Evolutionary conservation across 30 jellyfish, hydroid and myxozoan genomes (phyloP).

Genomic region (Aurelia sp.): DNA sequence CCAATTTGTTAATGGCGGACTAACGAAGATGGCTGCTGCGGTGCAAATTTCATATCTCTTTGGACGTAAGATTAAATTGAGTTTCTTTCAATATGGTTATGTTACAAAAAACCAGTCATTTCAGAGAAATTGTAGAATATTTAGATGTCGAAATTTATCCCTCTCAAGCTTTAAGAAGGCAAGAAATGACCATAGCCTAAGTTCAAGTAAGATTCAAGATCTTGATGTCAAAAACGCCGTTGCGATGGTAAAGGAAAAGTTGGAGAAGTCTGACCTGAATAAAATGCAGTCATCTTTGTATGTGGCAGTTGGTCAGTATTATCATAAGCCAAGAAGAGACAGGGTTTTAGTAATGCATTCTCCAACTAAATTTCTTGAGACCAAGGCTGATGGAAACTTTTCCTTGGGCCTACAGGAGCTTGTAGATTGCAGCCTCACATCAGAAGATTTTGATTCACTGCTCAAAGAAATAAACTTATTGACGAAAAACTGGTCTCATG

Average conservation of each 20-base stretch:
- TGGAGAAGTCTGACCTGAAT: neutral
- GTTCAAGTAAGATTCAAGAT: neutral
- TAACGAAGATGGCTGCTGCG: no score
- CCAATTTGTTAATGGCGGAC: no score
- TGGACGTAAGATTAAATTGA: no score
- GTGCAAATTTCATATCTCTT: no score
- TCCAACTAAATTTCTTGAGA: neutral
- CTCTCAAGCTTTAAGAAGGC: neutral
- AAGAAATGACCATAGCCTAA: neutral
- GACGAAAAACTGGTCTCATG: neutral
- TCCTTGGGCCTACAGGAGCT: neutral
- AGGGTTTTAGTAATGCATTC: constrained; percentile 33
- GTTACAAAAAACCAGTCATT: no score
- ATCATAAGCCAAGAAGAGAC: constrained; percentile 20
- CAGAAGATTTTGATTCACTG: constrained; percentile 20
- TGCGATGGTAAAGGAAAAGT: neutral
- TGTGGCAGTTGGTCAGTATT: constrained; percentile 53
- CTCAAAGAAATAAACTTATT: neutral
- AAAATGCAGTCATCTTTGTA: neutral
- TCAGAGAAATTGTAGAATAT: no score
- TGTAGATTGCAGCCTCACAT: constrained; percentile 29
- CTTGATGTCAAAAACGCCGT: neutral
- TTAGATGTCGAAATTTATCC: no score
- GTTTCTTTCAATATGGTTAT: no score
- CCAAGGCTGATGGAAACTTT: no score